Percentiles rank a stretch among this genome's conserved stretches.
Evolutionary conservation across 2,797 vertebrate species (phyloP).

Genomic region (Hylomyscus alleni): DNA sequence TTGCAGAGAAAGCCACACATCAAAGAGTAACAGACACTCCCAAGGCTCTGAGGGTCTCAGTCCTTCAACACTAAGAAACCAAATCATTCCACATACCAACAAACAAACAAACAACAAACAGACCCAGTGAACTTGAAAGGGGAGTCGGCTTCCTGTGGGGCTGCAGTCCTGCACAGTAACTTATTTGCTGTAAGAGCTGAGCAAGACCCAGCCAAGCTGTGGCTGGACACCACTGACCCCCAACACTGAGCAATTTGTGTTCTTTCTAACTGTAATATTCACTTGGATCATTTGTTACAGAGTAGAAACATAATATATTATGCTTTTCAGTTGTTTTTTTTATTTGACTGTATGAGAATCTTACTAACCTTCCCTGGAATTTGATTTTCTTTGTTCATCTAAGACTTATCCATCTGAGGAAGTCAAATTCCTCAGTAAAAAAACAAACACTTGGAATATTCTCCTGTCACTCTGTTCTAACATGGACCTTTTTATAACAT

Average conservation of each 20-base stretch:
- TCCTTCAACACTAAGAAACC: not conserved
- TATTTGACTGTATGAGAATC: not conserved
- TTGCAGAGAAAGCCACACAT: not conserved
- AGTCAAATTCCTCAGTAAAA: conserved; percentile 26
- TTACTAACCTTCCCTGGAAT: not conserved
- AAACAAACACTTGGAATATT: not conserved
- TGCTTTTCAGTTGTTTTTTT: not conserved
- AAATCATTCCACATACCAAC: not conserved
- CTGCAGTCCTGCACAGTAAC: not conserved
- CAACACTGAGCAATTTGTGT: not conserved
- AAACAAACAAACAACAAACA: not conserved
- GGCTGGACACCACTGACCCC: not conserved
- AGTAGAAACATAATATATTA: conserved; percentile 33
- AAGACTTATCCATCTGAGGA: conserved; percentile 32
- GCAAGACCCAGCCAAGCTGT: not conserved
- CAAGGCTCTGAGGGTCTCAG: not conserved
- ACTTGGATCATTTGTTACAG: not conserved
- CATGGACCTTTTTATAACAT: conserved; percentile 14
- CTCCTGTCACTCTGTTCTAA: not conserved
- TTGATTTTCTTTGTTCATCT: not conserved
- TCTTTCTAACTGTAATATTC: conserved; percentile 6
- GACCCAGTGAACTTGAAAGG: not conserved
- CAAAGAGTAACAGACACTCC: not conserved
- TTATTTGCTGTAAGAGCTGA: not conserved
- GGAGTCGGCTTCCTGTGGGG: not conserved